Percentiles rank a stretch among this genome's conserved stretches.
Conservation (phyloP, 2,797 vertebrate genomes). For the Gymnopithys bicolor region DNA sequence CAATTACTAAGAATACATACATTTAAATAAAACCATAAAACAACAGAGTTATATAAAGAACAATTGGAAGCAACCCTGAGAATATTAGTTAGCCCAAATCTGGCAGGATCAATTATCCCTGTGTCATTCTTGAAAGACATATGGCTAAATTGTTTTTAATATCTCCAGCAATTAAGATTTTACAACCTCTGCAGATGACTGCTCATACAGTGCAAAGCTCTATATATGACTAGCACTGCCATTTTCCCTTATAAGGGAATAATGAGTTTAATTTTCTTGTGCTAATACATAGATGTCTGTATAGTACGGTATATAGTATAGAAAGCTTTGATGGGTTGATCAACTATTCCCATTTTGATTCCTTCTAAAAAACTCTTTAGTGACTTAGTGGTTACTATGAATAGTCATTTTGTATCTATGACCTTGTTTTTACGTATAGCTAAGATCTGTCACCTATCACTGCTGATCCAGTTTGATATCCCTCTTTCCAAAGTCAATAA, state of each 20-base stretch:
- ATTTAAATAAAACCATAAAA: not conserved
- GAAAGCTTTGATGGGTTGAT: not conserved
- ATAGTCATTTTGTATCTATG: not conserved
- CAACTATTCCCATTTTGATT: not conserved
- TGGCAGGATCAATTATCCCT: not conserved
- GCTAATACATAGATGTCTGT: not conserved
- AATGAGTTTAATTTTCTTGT: not conserved
- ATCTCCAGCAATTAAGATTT: conserved; percentile 36
- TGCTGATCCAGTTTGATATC: not conserved
- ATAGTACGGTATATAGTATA: not conserved
- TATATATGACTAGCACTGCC: not conserved
- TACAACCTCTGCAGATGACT: not conserved
- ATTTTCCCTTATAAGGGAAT: not conserved
- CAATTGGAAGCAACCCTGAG: not conserved
- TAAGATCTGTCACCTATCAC: not conserved
- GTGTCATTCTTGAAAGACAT: not conserved
- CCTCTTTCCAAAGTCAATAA: not conserved
- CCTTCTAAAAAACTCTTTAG: not conserved
- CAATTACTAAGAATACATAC: not conserved
- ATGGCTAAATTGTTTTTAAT: conserved; percentile 21
- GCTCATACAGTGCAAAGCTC: not conserved
- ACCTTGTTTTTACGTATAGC: not conserved
- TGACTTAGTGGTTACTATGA: not conserved
- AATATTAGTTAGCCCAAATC: not conserved
- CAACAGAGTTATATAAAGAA: not conserved